These are phyloP conservation scores for Hyposmocoma kahamanoa DNA, from an alignment of 1,140 invertebrate species.

Conservation along the genomic window DNA sequence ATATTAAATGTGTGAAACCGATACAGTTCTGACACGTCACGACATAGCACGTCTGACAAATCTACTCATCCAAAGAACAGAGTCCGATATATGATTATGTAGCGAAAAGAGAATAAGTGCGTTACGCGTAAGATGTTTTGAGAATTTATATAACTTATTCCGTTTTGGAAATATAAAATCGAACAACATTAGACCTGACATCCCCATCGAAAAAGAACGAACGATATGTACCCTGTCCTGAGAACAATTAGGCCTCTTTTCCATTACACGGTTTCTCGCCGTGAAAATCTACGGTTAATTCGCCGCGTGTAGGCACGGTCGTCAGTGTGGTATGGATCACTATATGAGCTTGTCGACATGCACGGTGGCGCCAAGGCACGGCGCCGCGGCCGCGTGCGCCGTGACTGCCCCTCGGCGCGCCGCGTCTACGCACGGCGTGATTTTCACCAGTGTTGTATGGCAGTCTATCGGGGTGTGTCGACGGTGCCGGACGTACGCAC, in stretches of 20 bases:
- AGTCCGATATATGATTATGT: too few species aligned
- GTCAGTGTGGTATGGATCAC: conserved; percentile 26
- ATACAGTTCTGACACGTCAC: too few species aligned
- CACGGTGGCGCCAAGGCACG: conserved; percentile 12
- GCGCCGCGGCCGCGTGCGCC: conserved; percentile 14
- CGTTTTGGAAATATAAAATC: too few species aligned
- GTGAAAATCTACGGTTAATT: conserved; percentile 29
- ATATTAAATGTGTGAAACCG: too few species aligned
- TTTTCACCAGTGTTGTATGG: conserved; percentile 24
- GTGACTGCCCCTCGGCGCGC: conserved; percentile 21
- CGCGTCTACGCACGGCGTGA: conserved; percentile 20
- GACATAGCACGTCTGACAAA: too few species aligned
- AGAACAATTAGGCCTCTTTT: conserved; percentile 18
- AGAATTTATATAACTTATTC: too few species aligned
- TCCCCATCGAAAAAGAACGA: too few species aligned
- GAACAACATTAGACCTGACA: too few species aligned
- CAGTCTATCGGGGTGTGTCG: conserved; percentile 22
- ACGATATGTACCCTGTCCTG: too few species aligned
- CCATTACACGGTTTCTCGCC: conserved; percentile 20
- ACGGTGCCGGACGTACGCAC: conserved; percentile 16
- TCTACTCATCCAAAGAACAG: too few species aligned
- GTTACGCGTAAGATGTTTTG: too few species aligned
- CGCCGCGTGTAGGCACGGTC: conserved; percentile 25
- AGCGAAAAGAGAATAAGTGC: too few species aligned
- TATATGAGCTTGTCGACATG: conserved; percentile 21